A percentile compares a stretch with the other conserved stretches of the same genome.
Conservation (phyloP, 2,113 vertebrate genomes). For the Oreotrochilus melanogaster region DNA sequence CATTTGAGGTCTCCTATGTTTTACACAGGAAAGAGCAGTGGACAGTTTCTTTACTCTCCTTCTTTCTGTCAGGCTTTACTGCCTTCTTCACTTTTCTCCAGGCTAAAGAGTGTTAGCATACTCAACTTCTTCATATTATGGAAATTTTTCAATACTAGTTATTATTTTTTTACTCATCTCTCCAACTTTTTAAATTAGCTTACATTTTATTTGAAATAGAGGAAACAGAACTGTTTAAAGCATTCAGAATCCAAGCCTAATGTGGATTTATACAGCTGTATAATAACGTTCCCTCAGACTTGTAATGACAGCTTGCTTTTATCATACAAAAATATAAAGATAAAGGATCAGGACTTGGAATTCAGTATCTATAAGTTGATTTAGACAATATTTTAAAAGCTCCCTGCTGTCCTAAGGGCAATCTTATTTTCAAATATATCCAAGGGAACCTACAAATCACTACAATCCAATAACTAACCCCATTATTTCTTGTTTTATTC, state of each 20-base stretch:
- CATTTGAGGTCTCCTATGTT: neutral
- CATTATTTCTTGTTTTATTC: neutral
- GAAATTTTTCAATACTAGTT: neutral
- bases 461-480: neutral
- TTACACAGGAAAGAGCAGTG: neutral
- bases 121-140: neutral
- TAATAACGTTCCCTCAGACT: slow-evolving; percentile 31
- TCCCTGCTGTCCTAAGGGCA: neutral
- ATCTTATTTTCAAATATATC: slow-evolving; percentile 20
- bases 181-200: slow-evolving; percentile 1
- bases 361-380: neutral
- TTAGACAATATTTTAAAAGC: slow-evolving; percentile 32
- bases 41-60: neutral
- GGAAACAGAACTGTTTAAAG: slow-evolving; percentile 8
- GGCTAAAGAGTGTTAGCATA: neutral
- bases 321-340: neutral
- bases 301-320: slow-evolving; percentile 5
- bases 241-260: slow-evolving; percentile 1
- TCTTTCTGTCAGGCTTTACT: neutral
- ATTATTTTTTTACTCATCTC: slow-evolving; percentile 10
- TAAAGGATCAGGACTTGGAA: slow-evolving; percentile 14
- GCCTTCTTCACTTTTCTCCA: neutral
- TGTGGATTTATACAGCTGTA: slow-evolving; percentile 10
- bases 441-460: slow-evolving; percentile 6
- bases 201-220: neutral